Evolutionary conservation across 92 coral and sea anemone genomes (phyloP).

Genomic region (Epizoanthus illoricatus): DNA sequence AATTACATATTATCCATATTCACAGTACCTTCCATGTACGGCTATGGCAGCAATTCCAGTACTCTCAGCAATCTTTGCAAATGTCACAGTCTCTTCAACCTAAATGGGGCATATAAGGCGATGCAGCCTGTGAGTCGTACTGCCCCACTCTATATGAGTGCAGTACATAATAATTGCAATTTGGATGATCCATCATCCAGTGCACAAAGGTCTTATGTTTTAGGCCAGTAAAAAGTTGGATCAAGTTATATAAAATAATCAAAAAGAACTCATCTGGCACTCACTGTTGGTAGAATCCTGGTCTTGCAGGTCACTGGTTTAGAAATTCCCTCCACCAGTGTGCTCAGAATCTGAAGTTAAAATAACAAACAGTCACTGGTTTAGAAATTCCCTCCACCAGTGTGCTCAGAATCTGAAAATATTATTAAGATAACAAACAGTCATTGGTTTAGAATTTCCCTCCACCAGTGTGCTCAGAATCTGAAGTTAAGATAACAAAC

Average conservation of each 20-base stretch:
- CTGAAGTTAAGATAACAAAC: too few species aligned
- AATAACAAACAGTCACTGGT: constrained; percentile 9
- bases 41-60: constrained; percentile 91
- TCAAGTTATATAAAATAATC: neutral
- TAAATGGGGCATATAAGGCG: constrained; percentile 14
- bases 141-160: too few species aligned
- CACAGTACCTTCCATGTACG: constrained; percentile 89
- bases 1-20: neutral
- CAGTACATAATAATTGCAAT: too few species aligned
- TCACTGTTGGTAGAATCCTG: constrained; percentile 92
- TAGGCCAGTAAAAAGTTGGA: neutral
- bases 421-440: constrained; percentile 23
- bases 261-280: neutral
- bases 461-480: too few species aligned
- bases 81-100: constrained; percentile 85
- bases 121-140: neutral
- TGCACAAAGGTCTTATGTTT: neutral
- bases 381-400: constrained; percentile 83
- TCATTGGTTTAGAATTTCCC: constrained; percentile 47
- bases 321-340: too few species aligned
- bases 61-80: constrained; percentile 70
- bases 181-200: too few species aligned
- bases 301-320: constrained; percentile 90
- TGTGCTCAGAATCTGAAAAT: constrained; percentile 87
- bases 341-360: too few species aligned